Evolutionary conservation across 2,113 vertebrate species (phyloP).

Genomic region (Periophthalmus modestus): DNA sequence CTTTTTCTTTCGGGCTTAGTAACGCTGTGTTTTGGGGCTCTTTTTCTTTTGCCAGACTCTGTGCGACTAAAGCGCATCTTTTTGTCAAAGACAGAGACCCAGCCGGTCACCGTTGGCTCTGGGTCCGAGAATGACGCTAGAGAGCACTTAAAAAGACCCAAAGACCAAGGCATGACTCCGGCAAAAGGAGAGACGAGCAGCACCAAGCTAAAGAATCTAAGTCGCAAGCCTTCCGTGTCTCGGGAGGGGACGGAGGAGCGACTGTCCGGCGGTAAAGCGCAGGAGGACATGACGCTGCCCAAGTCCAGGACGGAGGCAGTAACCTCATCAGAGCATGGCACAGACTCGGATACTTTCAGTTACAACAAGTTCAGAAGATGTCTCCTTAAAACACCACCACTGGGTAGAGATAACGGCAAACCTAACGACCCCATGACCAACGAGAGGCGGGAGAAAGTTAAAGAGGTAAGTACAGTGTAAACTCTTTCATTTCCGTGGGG

Average conservation of each 20-base stretch:
- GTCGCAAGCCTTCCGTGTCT: slow-evolving; percentile 66
- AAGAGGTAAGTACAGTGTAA: slow-evolving; percentile 87
- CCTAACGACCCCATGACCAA: slow-evolving; percentile 75
- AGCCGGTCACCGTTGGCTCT: slow-evolving; percentile 74
- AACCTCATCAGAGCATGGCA: slow-evolving; percentile 24
- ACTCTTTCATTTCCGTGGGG: background rate
- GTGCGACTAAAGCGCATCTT: slow-evolving; percentile 92
- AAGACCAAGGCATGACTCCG: slow-evolving; percentile 63
- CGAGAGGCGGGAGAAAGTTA: slow-evolving; percentile 86
- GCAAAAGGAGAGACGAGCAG: slow-evolving; percentile 62
- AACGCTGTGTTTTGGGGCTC: slow-evolving; percentile 93
- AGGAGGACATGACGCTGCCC: slow-evolving; percentile 67
- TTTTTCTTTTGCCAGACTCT: slow-evolving; percentile 92
- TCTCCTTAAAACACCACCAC: slow-evolving; percentile 80
- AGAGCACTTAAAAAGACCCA: slow-evolving; percentile 70
- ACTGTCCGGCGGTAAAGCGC: slow-evolving; percentile 58
- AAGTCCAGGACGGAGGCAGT: slow-evolving; percentile 55
- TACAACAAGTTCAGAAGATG: slow-evolving; percentile 80
- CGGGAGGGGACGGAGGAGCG: slow-evolving; percentile 69
- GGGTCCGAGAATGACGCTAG: slow-evolving; percentile 74
- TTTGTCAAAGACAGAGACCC: slow-evolving; percentile 78
- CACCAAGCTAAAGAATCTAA: slow-evolving; percentile 56
- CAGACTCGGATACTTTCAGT: slow-evolving; percentile 70
- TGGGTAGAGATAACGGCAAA: slow-evolving; percentile 73
- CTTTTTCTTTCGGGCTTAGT: slow-evolving; percentile 93